A percentile compares a stretch with the other conserved stretches of the same genome.
Conservation (phyloP, 2,888 invertebrate genomes). For the Acleris holmiana region DNA sequence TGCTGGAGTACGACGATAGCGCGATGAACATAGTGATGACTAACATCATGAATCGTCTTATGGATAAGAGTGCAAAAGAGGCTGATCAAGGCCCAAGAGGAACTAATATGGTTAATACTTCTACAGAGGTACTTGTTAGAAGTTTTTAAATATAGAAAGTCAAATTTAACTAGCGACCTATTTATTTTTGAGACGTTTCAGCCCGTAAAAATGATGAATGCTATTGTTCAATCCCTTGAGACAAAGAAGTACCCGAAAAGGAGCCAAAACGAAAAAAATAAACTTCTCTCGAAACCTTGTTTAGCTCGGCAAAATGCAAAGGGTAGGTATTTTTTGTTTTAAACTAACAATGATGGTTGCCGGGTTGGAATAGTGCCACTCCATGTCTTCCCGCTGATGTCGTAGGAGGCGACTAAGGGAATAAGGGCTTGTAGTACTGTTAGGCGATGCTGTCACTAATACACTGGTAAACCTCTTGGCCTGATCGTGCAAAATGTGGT, state of each 20-base stretch:
- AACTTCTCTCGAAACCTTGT: slow-evolving; percentile 49
- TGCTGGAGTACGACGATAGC: slow-evolving; percentile 67
- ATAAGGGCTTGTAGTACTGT: too few relatives aligned
- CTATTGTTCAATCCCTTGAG: slow-evolving; percentile 56
- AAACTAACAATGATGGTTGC: too few relatives aligned
- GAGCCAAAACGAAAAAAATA: slow-evolving; percentile 41
- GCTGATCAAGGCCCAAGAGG: slow-evolving; percentile 44
- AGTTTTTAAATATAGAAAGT: neutral
- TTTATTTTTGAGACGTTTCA: slow-evolving; percentile 45
- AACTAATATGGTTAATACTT: slow-evolving; percentile 9
- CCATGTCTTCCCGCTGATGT: too few relatives aligned
- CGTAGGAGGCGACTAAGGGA: too few relatives aligned
- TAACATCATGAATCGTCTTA: slow-evolving; percentile 63
- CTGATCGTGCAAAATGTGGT: too few relatives aligned
- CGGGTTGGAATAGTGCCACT: too few relatives aligned
- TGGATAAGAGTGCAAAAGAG: slow-evolving; percentile 52
- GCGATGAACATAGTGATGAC: slow-evolving; percentile 68
- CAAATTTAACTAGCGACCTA: neutral
- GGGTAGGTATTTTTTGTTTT: slow-evolving; percentile 42
- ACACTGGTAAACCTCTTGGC: too few relatives aligned
- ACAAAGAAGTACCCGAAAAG: slow-evolving; percentile 44
- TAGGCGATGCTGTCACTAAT: too few relatives aligned
- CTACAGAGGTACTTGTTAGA: slow-evolving; percentile 60
- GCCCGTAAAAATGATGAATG: slow-evolving; percentile 59
- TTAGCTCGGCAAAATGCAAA: slow-evolving; percentile 49